Evolutionary conservation across 2,797 vertebrate species (phyloP), one percentile per base, ranked within the genome.

Genomic region (Melanogrammus aeglefinus): DNA sequence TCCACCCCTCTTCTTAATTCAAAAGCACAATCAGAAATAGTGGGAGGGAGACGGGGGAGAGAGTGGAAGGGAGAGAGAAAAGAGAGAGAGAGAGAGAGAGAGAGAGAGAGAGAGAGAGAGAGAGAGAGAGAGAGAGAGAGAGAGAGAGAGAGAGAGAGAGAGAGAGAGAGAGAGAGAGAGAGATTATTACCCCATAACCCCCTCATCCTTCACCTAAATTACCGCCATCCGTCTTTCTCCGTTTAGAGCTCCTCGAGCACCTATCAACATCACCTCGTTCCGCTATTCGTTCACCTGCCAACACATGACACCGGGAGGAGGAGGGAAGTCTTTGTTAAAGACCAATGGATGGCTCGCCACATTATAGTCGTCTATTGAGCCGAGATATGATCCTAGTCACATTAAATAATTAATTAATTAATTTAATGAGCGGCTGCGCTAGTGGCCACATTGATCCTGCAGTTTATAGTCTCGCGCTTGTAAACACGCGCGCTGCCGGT

Each of bases 161-260:
- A 47, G 44, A 47, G 13, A 14, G 44, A 47, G 44, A 47, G 51
- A 21, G 18, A 70, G 66, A 80, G 81, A 47, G 63, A 85, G 84
- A 69, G 89, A 90, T 91, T 90, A 90, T 89, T 90, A 85, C 63
- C 83, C 80, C 83, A 90, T 91, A 91, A 92, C 87, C 82, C 78
- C 77, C 87, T 82, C 88, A 89, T 88, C 83, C 88, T 84, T 91
- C 87, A 87, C 76, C 82, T 81, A 90, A 92, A 93, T 92, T 85
- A 90, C 88, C 85, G 14, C 77, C 87, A 91, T 92, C 90, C 87
- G 92, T 92, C 90, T 92, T 82, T 77, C 84, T 83, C 84, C 74
- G 74, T 84, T 90, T 87, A 89, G 75, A 39, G 69, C 63, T 13
- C 31, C 75, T 24, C 75, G 24, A 18, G 38, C 76, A 9, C 76